phyloP scores from a whole-genome alignment of 2,888 invertebrate genomes.

The Lepidonotus clava region DNA sequence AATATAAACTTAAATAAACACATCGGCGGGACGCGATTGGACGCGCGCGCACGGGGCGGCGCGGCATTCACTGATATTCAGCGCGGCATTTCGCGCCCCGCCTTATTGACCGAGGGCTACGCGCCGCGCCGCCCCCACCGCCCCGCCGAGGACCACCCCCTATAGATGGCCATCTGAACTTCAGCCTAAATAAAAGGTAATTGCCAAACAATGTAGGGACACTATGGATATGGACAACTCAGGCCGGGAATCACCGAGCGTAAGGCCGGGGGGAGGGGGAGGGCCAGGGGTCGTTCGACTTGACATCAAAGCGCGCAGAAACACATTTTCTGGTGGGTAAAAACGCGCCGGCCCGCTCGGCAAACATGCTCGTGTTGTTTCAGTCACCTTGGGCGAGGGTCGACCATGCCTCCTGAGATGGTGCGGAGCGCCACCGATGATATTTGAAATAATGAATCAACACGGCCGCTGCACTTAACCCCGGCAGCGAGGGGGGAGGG shows the following conservation, averaged over 20 bases:
- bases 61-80: neutral
- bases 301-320: neutral
- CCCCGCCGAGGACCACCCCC: neutral
- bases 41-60: neutral
- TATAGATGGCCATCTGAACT: too few relatives aligned
- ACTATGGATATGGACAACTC: neutral
- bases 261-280: neutral
- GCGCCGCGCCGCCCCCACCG: neutral
- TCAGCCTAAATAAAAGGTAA: neutral
- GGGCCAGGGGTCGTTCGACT: neutral
- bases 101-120: neutral
- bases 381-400: constrained; percentile 12
- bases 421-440: neutral
- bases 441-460: constrained; percentile 47
- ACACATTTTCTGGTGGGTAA: neutral
- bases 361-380: constrained; percentile 38
- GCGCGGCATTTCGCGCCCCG: constrained; percentile 7
- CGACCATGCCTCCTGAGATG: constrained; percentile 13
- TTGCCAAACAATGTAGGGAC: constrained; percentile 28
- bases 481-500: neutral
- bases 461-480: constrained; percentile 24
- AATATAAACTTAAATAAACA: constrained; percentile 43
- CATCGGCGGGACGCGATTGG: neutral
- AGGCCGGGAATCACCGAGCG: neutral
- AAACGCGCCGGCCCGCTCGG: neutral